phyloP scores from a whole-genome alignment of 2,113 vertebrate genomes.

The Eudyptes chrysolophus region DNA sequence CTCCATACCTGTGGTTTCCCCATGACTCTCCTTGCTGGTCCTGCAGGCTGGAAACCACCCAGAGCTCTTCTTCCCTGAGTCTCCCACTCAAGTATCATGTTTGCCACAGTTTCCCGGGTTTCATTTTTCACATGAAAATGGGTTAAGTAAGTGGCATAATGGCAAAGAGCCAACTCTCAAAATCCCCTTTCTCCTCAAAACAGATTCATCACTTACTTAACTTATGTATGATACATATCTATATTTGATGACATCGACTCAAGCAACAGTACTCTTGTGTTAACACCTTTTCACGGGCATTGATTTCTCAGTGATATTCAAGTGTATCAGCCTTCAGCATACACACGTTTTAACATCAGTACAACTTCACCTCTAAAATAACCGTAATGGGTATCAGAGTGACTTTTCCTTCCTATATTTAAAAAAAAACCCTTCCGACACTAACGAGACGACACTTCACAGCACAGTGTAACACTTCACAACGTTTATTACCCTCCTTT shows the following conservation, averaged over 20 bases:
- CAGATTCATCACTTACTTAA: neutral
- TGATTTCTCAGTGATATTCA: neutral
- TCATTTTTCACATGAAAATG: neutral
- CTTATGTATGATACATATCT: too few species aligned
- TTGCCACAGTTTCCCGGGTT: neutral
- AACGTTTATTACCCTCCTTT: neutral
- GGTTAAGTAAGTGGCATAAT: neutral
- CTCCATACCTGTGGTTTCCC: neutral
- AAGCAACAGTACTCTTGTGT: neutral
- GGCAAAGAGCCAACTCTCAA: neutral
- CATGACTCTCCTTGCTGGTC: neutral
- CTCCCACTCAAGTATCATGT: neutral
- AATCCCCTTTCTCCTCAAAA: neutral
- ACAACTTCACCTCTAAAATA: neutral
- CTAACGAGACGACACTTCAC: neutral
- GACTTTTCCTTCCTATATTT: neutral
- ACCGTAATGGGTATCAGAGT: neutral
- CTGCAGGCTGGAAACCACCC: neutral
- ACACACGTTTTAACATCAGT: neutral
- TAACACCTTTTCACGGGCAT: neutral
- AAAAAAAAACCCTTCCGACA: neutral
- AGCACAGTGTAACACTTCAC: neutral
- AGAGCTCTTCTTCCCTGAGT: neutral
- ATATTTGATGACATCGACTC: neutral
- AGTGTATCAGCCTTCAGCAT: neutral